Conservation (phyloP, 2,113 vertebrate genomes). For the Desmodus rotundus region DNA sequence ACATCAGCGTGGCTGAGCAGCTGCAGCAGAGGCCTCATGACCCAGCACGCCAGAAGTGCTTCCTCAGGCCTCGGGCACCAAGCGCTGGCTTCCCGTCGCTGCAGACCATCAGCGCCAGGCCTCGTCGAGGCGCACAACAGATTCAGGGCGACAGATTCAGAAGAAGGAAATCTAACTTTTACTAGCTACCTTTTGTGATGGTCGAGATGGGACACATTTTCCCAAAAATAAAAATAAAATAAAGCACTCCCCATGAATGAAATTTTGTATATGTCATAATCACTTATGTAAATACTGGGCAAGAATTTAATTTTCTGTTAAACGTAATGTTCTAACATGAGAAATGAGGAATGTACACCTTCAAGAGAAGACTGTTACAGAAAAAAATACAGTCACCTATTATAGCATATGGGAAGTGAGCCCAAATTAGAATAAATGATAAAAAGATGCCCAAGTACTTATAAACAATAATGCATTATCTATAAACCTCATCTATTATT, state of each 20-base stretch:
- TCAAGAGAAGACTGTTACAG: not conserved
- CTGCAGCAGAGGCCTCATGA: not conserved
- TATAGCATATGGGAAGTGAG: not conserved
- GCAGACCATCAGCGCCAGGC: not conserved
- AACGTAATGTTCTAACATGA: not conserved
- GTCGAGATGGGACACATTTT: not conserved
- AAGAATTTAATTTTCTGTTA: not conserved
- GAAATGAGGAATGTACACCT: not conserved
- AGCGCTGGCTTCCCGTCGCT: not conserved
- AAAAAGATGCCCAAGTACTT: constrained; percentile 50
- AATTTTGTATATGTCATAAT: not conserved
- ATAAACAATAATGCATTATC: constrained; percentile 43
- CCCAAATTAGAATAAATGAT: constrained; percentile 8
- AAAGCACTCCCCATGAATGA: not conserved
- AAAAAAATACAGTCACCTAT: not conserved
- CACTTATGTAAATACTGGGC: not conserved
- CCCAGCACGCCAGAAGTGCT: not conserved
- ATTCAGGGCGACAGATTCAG: not conserved
- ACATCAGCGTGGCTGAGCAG: not conserved
- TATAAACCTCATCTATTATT: constrained; percentile 57
- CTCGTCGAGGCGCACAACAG: not conserved
- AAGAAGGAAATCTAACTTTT: not conserved
- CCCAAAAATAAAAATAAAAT: not conserved
- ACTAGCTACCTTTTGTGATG: not conserved
- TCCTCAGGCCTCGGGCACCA: not conserved